Base-by-base conservation (phyloP, 1,140 invertebrate genomes). In the Zelostemma sp. region DNA sequence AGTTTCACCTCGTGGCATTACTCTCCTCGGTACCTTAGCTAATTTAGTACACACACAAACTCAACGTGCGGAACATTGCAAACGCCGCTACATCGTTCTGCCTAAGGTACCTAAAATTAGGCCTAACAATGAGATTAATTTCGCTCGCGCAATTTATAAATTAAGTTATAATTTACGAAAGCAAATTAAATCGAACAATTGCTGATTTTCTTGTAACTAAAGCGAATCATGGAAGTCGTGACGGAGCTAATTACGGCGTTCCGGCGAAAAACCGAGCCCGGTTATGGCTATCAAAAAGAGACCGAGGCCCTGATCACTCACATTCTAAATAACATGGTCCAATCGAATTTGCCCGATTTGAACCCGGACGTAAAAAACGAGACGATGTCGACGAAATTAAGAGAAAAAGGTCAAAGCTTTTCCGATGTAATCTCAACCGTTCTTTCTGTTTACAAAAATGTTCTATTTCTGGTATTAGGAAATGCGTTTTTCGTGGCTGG, bases 1-100 rank as follows among this genome's bases (percentile, higher is more conserved):
- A 85, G 83, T 85, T 77, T 80, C 81, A 80, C 77, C 78, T 79
- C 75, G 72, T 76, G 70, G 75, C 77, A 79, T 79, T 78, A 76
- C 68, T 79, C 75, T 70, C 75, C 65, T 59, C 55, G 80, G 80
- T 79, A 75, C 76, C 56, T 74, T 73, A 70, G 75, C 68, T 74
- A 77, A 80, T 77, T 81, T 75, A 78, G 75, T 73, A 68, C 33
- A 71, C 35, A 60, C 49, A 63, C 58, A 62, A 73, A 64, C 45
- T 63, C 60, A 69, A 72, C 50, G 65, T 71, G 65, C 56, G 25
- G 48, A 56, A 58, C 49, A 65, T 69, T 58, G 31, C 45, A 61
- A 68, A 57, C 61, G 55, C 21, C 54, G 54, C 40, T 21, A 6
- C 33, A 46, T 16, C 2, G 11, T 21, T 19, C 18, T 12, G 38